Evolutionary conservation across 2,797 vertebrate genomes (phyloP).

Genomic region (Meda fulgida): DNA sequence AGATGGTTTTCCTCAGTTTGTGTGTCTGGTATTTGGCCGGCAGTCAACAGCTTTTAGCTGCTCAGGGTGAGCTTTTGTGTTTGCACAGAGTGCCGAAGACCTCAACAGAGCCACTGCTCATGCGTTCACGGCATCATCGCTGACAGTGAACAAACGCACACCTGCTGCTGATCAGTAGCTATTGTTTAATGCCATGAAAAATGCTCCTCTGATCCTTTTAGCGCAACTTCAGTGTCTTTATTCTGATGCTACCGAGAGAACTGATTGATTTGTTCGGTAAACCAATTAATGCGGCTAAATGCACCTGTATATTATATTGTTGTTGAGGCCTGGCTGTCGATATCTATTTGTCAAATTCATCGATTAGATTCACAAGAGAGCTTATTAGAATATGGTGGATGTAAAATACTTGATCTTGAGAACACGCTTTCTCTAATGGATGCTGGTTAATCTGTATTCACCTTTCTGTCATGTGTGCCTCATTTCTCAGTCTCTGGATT

Average conservation of each 20-base stretch:
- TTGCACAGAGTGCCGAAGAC: slow-evolving; percentile 67
- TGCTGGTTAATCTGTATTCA: slow-evolving; percentile 39
- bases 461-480: slow-evolving; percentile 53
- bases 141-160: slow-evolving; percentile 42
- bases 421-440: slow-evolving; percentile 36
- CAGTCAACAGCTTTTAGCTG: slow-evolving; percentile 59
- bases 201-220: slow-evolving; percentile 42
- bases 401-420: slow-evolving; percentile 10
- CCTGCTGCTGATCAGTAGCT: slow-evolving; percentile 48
- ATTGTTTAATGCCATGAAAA: slow-evolving; percentile 39
- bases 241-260: slow-evolving; percentile 19
- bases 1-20: slow-evolving; percentile 74
- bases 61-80: slow-evolving; percentile 75
- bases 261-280: slow-evolving; percentile 55
- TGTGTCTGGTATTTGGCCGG: slow-evolving; percentile 57
- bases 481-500: slow-evolving; percentile 45
- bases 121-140: slow-evolving; percentile 42
- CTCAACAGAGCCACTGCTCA: slow-evolving; percentile 45
- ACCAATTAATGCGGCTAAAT: slow-evolving; percentile 59
- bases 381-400: slow-evolving; percentile 40
- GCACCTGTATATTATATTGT: slow-evolving; percentile 50
- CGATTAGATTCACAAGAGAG: slow-evolving; percentile 49
- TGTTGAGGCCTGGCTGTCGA: slow-evolving; percentile 51
- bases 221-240: slow-evolving; percentile 25
- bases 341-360: slow-evolving; percentile 56